phyloP scores from a whole-genome alignment of 2,113 vertebrate genomes.

The Calyptomena viridis region DNA sequence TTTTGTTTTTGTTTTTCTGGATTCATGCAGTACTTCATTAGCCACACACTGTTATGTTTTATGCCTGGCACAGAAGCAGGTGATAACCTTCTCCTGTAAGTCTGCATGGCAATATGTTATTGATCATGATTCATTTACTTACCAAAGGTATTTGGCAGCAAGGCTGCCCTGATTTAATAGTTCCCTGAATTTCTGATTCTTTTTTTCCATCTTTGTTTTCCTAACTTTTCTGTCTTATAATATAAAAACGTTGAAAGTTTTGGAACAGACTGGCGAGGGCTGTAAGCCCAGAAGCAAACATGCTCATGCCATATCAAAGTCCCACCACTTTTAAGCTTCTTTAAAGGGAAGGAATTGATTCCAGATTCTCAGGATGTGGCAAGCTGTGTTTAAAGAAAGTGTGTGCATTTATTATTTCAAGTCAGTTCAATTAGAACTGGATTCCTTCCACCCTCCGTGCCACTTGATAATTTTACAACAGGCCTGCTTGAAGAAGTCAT shows the following conservation, averaged over 20 bases:
- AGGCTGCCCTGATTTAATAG: conserved; percentile 48
- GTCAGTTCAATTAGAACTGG: conserved; percentile 64
- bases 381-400: conserved; percentile 65
- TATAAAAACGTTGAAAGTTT: conserved; percentile 48
- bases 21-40: conserved; percentile 1
- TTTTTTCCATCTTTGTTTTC: conserved; percentile 50
- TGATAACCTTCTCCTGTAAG: conserved; percentile 38
- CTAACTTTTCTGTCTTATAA: conserved; percentile 59
- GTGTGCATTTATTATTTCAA: conserved; percentile 74
- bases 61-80: conserved; percentile 33
- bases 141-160: conserved; percentile 41
- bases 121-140: conserved; percentile 50
- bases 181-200: conserved; percentile 51
- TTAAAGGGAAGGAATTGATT: conserved; percentile 65
- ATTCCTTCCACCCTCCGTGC: conserved; percentile 46
- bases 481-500: neutral
- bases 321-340: conserved; percentile 57
- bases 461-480: conserved; percentile 57
- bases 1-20: neutral
- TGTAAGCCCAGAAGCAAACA: conserved; percentile 71
- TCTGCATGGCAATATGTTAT: conserved; percentile 35
- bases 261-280: conserved; percentile 18
- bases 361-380: conserved; percentile 75
- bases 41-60: conserved; percentile 7
- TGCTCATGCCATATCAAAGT: conserved; percentile 64